Conservation (phyloP, 2,113 vertebrate species). For the Solea solea region DNA sequence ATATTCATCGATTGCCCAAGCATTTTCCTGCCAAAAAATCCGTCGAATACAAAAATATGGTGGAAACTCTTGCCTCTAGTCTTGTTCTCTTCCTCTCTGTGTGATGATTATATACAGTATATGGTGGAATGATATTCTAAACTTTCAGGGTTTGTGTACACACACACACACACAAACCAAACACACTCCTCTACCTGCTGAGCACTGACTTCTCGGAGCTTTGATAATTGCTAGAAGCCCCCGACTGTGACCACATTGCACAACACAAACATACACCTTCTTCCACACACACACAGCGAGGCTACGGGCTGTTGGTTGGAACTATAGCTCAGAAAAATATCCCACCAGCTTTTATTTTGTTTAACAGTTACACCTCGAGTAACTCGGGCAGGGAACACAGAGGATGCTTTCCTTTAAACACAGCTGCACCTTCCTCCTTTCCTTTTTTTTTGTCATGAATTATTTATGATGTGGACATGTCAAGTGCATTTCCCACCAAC, state of each 20-base stretch:
- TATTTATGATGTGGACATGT: conserved; percentile 16
- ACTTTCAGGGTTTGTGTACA: conserved; percentile 49
- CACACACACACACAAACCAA: no score
- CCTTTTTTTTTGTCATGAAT: neutral
- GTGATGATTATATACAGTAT: conserved; percentile 35
- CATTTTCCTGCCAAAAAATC: no score
- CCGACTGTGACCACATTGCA: neutral
- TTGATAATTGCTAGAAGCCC: conserved; percentile 47
- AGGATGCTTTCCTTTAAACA: conserved; percentile 9
- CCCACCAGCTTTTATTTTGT: conserved; percentile 42
- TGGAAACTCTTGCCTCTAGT: no score
- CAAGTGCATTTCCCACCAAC: neutral
- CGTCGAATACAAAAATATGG: no score
- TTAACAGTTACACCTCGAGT: conserved; percentile 27
- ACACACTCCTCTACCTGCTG: conserved; percentile 52
- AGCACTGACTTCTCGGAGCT: conserved; percentile 58
- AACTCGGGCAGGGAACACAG: conserved; percentile 9
- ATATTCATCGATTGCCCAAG: no score
- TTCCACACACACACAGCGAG: conserved; percentile 15
- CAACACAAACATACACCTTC: neutral
- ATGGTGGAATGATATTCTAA: conserved; percentile 50
- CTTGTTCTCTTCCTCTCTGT: neutral
- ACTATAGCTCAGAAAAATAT: conserved; percentile 2
- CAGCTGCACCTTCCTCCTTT: conserved; percentile 3
- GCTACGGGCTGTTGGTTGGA: conserved; percentile 22